A percentile compares a stretch with the other conserved stretches of the same genome.
These are phyloP conservation scores for Drosophila santomea DNA, from an alignment of 1,140 invertebrate species.

Conservation along the genomic window DNA sequence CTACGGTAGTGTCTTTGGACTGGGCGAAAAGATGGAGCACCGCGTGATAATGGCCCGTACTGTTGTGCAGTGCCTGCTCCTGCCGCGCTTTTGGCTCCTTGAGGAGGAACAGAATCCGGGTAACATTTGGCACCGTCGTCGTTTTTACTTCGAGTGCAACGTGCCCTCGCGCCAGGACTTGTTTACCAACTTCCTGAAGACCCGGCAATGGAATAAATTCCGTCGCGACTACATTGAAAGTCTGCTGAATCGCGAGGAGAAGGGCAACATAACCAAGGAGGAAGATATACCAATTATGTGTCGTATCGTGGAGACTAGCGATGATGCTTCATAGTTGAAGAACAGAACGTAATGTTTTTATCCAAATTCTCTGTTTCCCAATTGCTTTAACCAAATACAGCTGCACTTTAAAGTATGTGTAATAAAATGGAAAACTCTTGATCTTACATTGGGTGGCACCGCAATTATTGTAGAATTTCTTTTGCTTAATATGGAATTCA, in stretches of 20 bases:
- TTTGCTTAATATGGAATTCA: too few species aligned
- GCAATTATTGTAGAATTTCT: too few species aligned
- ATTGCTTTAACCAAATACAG: neutral
- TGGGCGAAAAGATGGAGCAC: slow-evolving; percentile 86
- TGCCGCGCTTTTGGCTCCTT: slow-evolving; percentile 87
- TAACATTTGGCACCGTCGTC: slow-evolving; percentile 87
- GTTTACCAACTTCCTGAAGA: slow-evolving; percentile 85
- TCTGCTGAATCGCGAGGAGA: slow-evolving; percentile 15
- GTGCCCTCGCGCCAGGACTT: slow-evolving; percentile 85
- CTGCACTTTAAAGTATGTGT: neutral
- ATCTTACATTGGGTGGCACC: too few species aligned
- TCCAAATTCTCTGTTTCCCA: neutral
- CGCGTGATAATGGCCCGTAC: slow-evolving; percentile 86
- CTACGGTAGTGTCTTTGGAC: slow-evolving; percentile 73
- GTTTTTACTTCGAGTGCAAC: slow-evolving; percentile 86
- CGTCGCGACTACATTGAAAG: slow-evolving; percentile 82
- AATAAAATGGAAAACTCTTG: too few species aligned
- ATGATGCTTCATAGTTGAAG: slow-evolving; percentile 3
- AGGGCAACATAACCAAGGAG: slow-evolving; percentile 45
- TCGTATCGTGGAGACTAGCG: slow-evolving; percentile 65
- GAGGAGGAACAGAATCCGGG: slow-evolving; percentile 86
- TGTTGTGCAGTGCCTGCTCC: slow-evolving; percentile 85
- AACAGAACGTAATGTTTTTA: neutral
- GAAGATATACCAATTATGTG: slow-evolving; percentile 79
- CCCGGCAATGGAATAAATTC: slow-evolving; percentile 86